Evolutionary conservation across 2,888 invertebrate genomes (phyloP), one percentile per base, ranked within the genome.

Genomic region (Phytoseiulus persimilis): DNA sequence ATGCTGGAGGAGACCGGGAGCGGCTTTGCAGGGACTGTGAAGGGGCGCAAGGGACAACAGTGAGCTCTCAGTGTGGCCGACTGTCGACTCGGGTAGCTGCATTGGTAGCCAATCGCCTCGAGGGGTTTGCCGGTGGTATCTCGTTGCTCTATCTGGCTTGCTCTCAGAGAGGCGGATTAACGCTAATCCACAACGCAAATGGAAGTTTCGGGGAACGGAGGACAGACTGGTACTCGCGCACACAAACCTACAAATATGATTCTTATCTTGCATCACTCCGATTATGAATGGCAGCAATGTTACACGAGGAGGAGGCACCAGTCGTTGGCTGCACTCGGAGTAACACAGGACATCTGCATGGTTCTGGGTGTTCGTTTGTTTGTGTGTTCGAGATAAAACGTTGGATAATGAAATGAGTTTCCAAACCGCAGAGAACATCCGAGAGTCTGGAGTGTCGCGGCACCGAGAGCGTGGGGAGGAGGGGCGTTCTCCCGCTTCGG

Each of bases 141-240:
- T 65, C 65, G 65, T 23, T 65, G 65, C 65, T 65, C 65, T 65
- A 65, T 65, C 65, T 65, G 28, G 65, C 65, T 23, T 65, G 65
- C 65, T 65, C 65, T 65, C 65, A 11, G 65, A 65, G 65, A 65
- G 65, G 1, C 65, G 18, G 65, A 65, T 65, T 65, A 65, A 65
- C 65, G 65, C 65, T 65, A 65, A 65, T 65, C 65, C 65, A 65
- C 65, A 65, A 65, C 65, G 65, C 65, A 65, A 65, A 65, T 65
- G 65, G 65, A 65, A 65, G 11, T 65, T 65, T 65, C 65, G 65
- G 65, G 65, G 65, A 18, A 65, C 23, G 65, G n/a, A 65, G 65
- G 65, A 65, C 9, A 18, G 65, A 28, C 65, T 11, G 18, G 1
- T 6, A 65, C 23, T 65, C 65, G 18, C 65, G 65, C 5, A 23